Evolutionary conservation across 2,797 vertebrate species (phyloP), one percentile per base, ranked within the genome.

Genomic region (Parambassis ranga): DNA sequence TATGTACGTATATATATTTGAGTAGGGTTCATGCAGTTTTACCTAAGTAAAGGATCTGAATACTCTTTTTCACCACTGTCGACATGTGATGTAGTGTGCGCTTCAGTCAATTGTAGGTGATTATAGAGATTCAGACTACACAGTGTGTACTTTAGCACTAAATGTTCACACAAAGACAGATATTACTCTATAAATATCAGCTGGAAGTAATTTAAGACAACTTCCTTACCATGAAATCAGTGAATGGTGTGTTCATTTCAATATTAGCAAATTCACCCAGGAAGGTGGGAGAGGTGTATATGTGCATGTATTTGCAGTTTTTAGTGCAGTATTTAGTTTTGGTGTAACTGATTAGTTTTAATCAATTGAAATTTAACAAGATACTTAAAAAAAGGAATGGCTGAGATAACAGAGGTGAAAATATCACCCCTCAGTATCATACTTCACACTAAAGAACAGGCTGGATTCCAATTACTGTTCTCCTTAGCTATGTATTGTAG

Each of bases 131-230:
- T 18, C 49, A 51, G 38, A 37, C 11, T 44, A 31, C 7, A 19
- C 1, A 23, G 9, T 14, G 23, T 20, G 30, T 42, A 27, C 48
- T 50, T 62, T 22, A 23, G 24, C 20, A 28, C 32, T 28, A 46
- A 52, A 41, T 22, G 16, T 41, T 71, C 14, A 32, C 8, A 23
- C 5, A 62, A 52, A 64, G 15, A 32, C 16, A 65, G 16, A 31
- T 30, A 43, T 43, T 31, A 10, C 27, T 36, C 13, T 11, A 33
- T 52, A 47, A 69, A 71, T 41, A 50, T 39, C 30, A 61, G 2
- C 11, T 35, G 16, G 28, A 51, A 13, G 30, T 41, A 15, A 62
- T 60, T 41, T 37, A 33, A 67, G 75, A 59, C 26, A 75, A 59
- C 26, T 24, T 47, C 9, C 23, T 49, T 19, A 44, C 55, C 30